Evolutionary conservation across 1,140 invertebrate genomes (phyloP), one percentile per base, ranked within the genome.

Genomic region (Drosophila saltans): DNA sequence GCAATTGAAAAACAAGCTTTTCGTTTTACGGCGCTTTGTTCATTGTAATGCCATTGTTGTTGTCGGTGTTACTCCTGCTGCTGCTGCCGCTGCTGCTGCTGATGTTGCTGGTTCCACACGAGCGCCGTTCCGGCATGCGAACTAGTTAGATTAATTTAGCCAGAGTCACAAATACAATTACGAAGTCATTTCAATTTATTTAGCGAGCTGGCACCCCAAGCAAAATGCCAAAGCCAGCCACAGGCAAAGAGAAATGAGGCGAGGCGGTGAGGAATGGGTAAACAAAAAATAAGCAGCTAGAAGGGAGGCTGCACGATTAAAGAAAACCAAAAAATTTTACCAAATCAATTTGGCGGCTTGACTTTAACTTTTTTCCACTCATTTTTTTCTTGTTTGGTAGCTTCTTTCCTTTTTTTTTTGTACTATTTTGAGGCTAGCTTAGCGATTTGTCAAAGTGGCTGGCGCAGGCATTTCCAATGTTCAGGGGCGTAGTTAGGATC

Each of bases 161-260:
- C 74, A 70, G 80, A 83, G 80, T 80, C 84, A 58, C 83, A 88
- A 88, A 88, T 84, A 88, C 83, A 88, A 88, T 88, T 88, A 88
- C 83, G 72, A 75, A 88, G 77, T 88, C 84, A 89, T 88, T 88
- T 88, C 83, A 88, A 88, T 88, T 88, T 88, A 89, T 88, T 88
- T 83, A 89, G 77, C 83, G 71, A 67, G 64, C 71, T 52, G 69
- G 69, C 80, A 89, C 73, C 73, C 36, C 40, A 55, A 48, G 59
- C 58, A 30, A 48, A 58, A 56, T 59, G 11, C 21, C 60, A 52
- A n/a, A 72, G 72, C 58, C 66, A 62, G 43, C 61, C 66, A 72
- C 55, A 16, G 30, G 30, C 55, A 48, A 61, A 67, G 67, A 21
- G 45, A 52, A 52, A 52, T 52, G 45, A 26, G 45, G 21, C 45